Base-by-base conservation (phyloP, 2,113 vertebrate genomes). In the Phyllostomus discolor region DNA sequence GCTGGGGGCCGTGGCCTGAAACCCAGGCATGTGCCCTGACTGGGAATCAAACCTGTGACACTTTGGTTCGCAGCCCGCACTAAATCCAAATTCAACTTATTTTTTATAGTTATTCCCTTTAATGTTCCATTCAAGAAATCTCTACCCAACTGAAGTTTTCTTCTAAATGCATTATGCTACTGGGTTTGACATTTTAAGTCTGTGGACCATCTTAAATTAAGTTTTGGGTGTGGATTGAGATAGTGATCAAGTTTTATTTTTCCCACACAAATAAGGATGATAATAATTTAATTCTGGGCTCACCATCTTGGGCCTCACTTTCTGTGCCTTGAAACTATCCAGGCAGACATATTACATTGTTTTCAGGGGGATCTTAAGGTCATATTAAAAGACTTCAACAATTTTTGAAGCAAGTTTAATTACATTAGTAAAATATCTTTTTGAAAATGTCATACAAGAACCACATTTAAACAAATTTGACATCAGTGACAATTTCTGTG, bases 371-470 rank as follows among this genome's bases (percentile, higher is more conserved):
- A 48, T 5, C 11, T 8, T 54, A 20, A 72, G 28, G 35, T 75
- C 66, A 76, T 38, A 10, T 67, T 90, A 81, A 89, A 82, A 16
- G 33, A 50, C 73, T 67, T 73, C 5, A 69, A 92, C 17, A 26
- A 14, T 62, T 73, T 82, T 87, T 52, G 4, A 86, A 19, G 15
- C 46, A 85, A 91, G 15, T 67, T 92, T 75, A 43, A 80, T 59
- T 81, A 19, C 66, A 73, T 73, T 62, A 87, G 19, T 57, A 38
- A 96, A 88, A 67, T 73, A 54, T 1, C 16, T 66, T 75, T 15
- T 85, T 38, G n/a, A 84, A 95, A 96, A 89, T 89, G 14, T 91
- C 82, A 24, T 76, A 80, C 46, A 67, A 88, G 28, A 64, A 59
- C 15, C 7, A 86, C 0, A 4, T 73, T 78, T 76, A 82, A 81